Evolutionary conservation across 2,797 vertebrate genomes (phyloP), one percentile per base, ranked within the genome.

Genomic region (Alectoris magna): DNA sequence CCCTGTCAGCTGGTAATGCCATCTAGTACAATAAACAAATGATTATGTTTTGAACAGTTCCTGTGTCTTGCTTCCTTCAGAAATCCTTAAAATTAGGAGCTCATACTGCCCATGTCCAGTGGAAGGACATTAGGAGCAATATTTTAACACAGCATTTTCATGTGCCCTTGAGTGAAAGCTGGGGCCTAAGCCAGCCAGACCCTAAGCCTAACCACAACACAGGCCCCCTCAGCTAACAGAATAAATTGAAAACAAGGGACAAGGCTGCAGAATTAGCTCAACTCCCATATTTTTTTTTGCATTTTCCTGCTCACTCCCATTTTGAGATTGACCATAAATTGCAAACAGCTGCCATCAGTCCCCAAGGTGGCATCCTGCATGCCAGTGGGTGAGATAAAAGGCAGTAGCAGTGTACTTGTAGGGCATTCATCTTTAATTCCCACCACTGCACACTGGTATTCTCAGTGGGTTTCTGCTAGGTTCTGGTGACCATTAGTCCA

Each of bases 401-500:
- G 86, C 48, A 34, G 46, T n/a, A 53, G 38, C 72, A 64, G 80
- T 0, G 0, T 1, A 0, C 72, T 74, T 41, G 66, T 89, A 91
- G 85, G 75, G 58, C 69, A 6, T 87, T 91, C 60, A 49, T 62
- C 84, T 80, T 88, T 87, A 83, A 91, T 87, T 85, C 19, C 66
- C 78, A 48, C 60, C 84, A 27, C 81, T 69, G 53, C 66, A 59
- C 10, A 11, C 53, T 53, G 38, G 14, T 14, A 38, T 18, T 62
- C 24, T 68, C 91, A 10, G 29, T 36, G 79, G 18, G 36, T 94
- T 74, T 46, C 84, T 87, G 75, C 55, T 80, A 66, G 62, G 3
- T 51, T 78, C 73, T 80, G 62, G 14, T 9, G 43, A 92, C 93
- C 75, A 48, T 87, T 96, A 95, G 90, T 95, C 90, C 90, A 84